Percentiles rank a stretch among this genome's conserved stretches.
Conservation (phyloP, 2,113 vertebrate genomes). For the Oplegnathus fasciatus region DNA sequence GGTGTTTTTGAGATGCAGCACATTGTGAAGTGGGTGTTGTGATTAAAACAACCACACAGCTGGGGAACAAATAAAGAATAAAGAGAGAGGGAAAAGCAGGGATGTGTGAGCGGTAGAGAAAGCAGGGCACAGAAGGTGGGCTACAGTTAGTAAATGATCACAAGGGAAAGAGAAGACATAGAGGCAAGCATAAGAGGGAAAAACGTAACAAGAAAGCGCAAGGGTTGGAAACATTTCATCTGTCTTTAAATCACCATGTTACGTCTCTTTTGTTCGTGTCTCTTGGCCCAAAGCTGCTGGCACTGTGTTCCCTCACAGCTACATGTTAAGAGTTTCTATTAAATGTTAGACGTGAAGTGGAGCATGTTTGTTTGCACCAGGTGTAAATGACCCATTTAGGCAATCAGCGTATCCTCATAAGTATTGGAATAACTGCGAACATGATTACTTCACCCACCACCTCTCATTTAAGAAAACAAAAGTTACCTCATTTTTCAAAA, state of each 20-base stretch:
- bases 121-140: background rate
- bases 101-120: background rate
- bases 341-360: constrained; percentile 42
- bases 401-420: constrained; percentile 58
- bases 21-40: constrained; percentile 15
- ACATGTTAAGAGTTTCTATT: constrained; percentile 36
- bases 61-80: constrained; percentile 12
- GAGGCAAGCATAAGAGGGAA: background rate
- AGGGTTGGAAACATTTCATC: constrained; percentile 38
- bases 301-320: constrained; percentile 30
- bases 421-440: constrained; percentile 29
- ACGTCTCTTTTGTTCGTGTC: constrained; percentile 19
- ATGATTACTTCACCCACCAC: constrained; percentile 42
- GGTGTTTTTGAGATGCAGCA: constrained; percentile 8
- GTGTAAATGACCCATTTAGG: constrained; percentile 60
- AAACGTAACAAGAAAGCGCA: constrained; percentile 3
- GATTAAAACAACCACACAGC: constrained; percentile 7
- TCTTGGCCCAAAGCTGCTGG: constrained; percentile 8
- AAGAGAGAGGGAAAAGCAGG: background rate
- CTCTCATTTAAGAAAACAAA: constrained; percentile 62
- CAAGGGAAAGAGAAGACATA: constrained; percentile 4
- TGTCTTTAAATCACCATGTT: constrained; percentile 31
- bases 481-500: constrained; percentile 62
- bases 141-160: constrained; percentile 20
- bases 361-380: constrained; percentile 51